These are phyloP conservation scores for Pseudopodoces humilis DNA, from an alignment of 2,113 vertebrate genomes.

Conservation along the genomic window DNA sequence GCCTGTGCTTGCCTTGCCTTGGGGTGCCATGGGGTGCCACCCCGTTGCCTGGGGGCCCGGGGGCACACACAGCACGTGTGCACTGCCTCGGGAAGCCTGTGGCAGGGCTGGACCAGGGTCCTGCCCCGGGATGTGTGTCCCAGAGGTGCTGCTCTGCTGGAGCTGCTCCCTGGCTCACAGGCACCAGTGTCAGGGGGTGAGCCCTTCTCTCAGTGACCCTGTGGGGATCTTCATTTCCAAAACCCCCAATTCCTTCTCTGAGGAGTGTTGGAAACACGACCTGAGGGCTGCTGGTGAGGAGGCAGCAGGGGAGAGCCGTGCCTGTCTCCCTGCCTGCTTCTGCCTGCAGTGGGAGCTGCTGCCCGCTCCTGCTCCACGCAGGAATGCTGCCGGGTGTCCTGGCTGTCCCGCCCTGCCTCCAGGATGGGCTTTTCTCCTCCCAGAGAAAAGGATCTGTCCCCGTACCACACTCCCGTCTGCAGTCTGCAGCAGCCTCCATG, in stretches of 20 bases:
- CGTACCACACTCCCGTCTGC: accelerated
- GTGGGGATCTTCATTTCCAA: background rate
- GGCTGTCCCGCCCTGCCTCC: background rate
- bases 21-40: background rate
- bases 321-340: background rate
- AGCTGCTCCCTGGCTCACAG: background rate
- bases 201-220: background rate
- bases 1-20: background rate
- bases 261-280: background rate
- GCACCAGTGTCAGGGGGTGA: accelerated
- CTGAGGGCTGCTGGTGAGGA: background rate
- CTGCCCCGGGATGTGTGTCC: background rate
- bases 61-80: accelerated
- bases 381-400: background rate
- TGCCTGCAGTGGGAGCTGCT: background rate
- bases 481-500: background rate
- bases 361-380: background rate
- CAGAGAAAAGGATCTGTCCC: background rate
- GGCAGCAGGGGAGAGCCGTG: background rate
- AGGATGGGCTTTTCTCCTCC: background rate
- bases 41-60: accelerated
- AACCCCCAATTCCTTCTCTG: accelerated
- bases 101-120: too few species aligned
- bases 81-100: background rate
- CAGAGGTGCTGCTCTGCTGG: background rate